Base-by-base conservation (phyloP, 2,888 invertebrate genomes). In the Adelphocoris suturalis region DNA sequence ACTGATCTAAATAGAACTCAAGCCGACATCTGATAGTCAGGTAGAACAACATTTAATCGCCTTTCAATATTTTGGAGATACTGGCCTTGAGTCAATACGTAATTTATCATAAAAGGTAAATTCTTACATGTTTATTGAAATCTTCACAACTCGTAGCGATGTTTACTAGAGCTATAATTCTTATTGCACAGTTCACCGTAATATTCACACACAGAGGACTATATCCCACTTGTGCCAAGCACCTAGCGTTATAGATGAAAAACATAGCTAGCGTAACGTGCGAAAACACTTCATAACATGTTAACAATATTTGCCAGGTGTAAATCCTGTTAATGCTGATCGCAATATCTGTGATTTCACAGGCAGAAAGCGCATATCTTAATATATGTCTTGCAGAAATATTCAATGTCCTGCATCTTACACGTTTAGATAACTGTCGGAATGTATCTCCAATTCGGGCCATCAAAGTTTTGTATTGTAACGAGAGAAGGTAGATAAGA, bases 121-220 rank as follows among this genome's bases (percentile, higher is more conserved):
- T 57, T 5, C 68, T 68, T 68, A 68, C 68, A 12, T 68, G 68
- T 27, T 68, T 68, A 9, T 68, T n/a, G 23, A 68, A 68, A 23
- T 23, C 23, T 68, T 68, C 68, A 13, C 68, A 68, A 23, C 68
- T 68, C 5, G 23, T 23, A 3, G 23, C 11, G 23, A 68, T 23
- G 19, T 68, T 19, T 23, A 23, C 4, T 23, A 68, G 23, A 23
- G 12, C 68, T 12, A 2, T 3, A 13, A 23, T 9, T 23, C 23
- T 23, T 23, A 19, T 68, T 23, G 23, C 5, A 68, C 19, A 68
- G 19, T 68, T 57, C n/a, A 57, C 19, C 12, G 0, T 12, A 68
- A 68, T 19, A 68, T 68, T 5, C 5, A 23, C 5, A 23, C n/a
- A 23, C 23, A 68, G 3, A 61, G 61, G 4, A 12, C 12, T 23